Percentiles rank a stretch among this genome's conserved stretches.
Evolutionary conservation across 2,113 vertebrate species (phyloP).

Genomic region (Raja brachyura): DNA sequence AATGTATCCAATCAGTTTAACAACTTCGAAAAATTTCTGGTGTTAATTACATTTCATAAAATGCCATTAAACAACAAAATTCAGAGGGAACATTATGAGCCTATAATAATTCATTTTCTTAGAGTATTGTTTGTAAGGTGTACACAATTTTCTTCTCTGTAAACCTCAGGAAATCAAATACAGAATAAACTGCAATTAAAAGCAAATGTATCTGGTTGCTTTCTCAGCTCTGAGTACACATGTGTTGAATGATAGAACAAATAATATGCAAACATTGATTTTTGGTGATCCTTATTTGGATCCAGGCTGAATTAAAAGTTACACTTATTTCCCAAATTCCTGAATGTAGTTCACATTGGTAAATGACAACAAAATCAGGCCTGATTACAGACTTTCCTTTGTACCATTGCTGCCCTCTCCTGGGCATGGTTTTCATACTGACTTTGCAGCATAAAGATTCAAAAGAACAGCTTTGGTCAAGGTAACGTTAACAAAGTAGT

Average conservation of each 20-base stretch:
- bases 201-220: background rate
- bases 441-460: no score
- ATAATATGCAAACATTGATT: background rate
- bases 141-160: no score
- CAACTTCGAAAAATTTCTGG: background rate
- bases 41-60: background rate
- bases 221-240: background rate
- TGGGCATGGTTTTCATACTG: background rate
- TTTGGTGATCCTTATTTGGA: background rate
- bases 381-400: background rate
- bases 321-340: background rate
- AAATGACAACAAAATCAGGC: background rate
- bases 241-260: background rate
- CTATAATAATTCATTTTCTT: no score
- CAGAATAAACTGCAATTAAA: background rate
- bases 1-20: background rate
- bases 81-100: no score
- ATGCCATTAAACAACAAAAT: background rate
- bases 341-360: background rate
- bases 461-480: background rate
- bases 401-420: constrained; percentile 14
- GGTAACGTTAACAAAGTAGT: background rate
- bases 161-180: background rate
- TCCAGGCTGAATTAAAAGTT: background rate
- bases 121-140: background rate